These are phyloP conservation scores for Thaumatotibia leucotreta DNA, from an alignment of 1,140 invertebrate species.

Conservation along the genomic window DNA sequence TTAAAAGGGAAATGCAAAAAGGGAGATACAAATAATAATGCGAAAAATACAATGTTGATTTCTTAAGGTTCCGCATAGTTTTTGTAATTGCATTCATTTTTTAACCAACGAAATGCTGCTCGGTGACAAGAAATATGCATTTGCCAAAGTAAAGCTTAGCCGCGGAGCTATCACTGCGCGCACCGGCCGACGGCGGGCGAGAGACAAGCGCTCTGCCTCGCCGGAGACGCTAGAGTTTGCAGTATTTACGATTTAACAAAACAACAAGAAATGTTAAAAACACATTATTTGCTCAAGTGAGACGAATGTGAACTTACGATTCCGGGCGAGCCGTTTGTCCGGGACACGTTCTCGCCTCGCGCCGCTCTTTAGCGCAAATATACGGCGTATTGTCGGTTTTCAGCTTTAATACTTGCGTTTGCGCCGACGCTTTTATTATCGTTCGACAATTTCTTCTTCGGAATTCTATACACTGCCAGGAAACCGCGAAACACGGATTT, in stretches of 20 bases:
- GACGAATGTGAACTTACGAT: conserved; percentile 73
- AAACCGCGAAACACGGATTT: background rate
- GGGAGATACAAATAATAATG: too few species aligned
- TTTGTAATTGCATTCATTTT: background rate
- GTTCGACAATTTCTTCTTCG: conserved; percentile 38
- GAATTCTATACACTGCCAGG: background rate
- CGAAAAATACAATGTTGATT: too few species aligned
- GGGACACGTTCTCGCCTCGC: conserved; percentile 61
- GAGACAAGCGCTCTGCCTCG: conserved; percentile 32
- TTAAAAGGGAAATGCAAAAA: too few species aligned
- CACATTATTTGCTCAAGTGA: conserved; percentile 73
- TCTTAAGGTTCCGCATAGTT: too few species aligned
- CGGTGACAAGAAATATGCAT: background rate
- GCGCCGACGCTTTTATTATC: conserved; percentile 60
- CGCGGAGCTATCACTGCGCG: background rate
- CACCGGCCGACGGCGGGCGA: background rate
- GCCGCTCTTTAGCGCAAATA: conserved; percentile 56
- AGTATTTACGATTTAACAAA: conserved; percentile 77
- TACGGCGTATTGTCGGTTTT: conserved; percentile 68
- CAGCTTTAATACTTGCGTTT: conserved; percentile 59
- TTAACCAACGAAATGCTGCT: background rate
- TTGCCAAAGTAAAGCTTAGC: background rate
- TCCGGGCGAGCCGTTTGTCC: conserved; percentile 60
- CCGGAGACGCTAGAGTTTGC: conserved; percentile 56
- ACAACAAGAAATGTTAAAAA: conserved; percentile 76